A percentile compares a stretch with the other conserved stretches of the same genome.
These are phyloP conservation scores for Drosophila borborema DNA, from an alignment of 2,888 invertebrate genomes.

Conservation along the genomic window DNA sequence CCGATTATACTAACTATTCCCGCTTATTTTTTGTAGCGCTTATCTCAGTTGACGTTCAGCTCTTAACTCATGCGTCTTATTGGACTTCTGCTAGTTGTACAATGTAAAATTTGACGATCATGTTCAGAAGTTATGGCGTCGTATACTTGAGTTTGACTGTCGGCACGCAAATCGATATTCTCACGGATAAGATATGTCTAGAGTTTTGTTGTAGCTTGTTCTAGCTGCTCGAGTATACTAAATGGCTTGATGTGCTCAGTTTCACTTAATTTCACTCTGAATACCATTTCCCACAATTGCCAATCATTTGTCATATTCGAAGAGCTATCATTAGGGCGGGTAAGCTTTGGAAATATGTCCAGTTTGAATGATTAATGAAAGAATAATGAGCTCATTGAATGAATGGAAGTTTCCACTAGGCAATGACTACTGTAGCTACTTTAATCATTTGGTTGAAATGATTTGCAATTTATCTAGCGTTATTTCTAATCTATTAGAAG, in stretches of 20 bases:
- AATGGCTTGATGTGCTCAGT: not conserved
- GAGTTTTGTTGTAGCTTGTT: not conserved
- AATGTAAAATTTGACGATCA: slow-evolving; percentile 9
- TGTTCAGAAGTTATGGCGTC: not conserved
- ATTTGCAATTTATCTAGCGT: slow-evolving; percentile 6
- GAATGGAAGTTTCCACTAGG: not conserved
- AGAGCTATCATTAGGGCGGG: slow-evolving; percentile 19
- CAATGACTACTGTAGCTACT: slow-evolving; percentile 25
- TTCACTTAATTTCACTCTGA: slow-evolving; percentile 10
- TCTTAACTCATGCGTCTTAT: not conserved
- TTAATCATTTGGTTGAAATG: slow-evolving; percentile 5
- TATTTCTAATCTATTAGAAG: slow-evolving; percentile 6
- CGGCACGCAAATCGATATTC: slow-evolving; percentile 25
- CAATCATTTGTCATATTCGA: slow-evolving; percentile 25
- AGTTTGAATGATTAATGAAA: slow-evolving; percentile 53
- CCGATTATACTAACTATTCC: not conserved
- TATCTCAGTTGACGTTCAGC: not conserved
- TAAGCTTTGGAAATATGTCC: not conserved
- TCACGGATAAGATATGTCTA: slow-evolving; percentile 54
- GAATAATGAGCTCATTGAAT: slow-evolving; percentile 41
- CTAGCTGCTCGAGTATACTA: not conserved
- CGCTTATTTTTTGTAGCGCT: not conserved
- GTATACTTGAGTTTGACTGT: slow-evolving; percentile 9
- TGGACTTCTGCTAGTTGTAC: not conserved
- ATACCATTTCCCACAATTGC: slow-evolving; percentile 5